Evolutionary conservation across 2,888 invertebrate species (phyloP), one percentile per base, ranked within the genome.

Genomic region (Cyclophora punctaria): DNA sequence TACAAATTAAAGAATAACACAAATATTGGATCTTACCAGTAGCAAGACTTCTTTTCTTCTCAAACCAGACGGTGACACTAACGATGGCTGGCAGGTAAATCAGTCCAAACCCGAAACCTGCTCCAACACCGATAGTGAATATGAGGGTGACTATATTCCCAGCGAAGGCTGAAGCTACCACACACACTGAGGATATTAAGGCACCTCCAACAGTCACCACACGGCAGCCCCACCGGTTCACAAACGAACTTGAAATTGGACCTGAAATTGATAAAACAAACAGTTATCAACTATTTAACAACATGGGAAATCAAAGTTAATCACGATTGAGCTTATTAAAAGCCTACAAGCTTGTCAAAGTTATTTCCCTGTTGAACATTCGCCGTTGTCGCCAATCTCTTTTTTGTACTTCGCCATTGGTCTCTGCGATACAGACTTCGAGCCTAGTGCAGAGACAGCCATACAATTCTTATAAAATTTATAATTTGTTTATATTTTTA

Each of bases 71-170:
- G 2, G 98, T 98, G 41, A 99, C 99, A 75, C 96, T 96, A 50
- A 99, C 98, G 64, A 99, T 98, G 50, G 99, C 98, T 0, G 99
- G 99, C 53, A 99, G 90, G 79, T 99, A 99, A 75, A 99, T 98
- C 58, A 99, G 91, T 0, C 99, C 99, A 68, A 99, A 96, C 7
- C 99, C 99, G 46, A 98, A 84, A 44, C 98, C 98, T 58, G 97
- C 93, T 53, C 98, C 94, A n/a, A 98, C 79, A 41, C 99, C 99
- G 63, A 98, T 95, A n/a, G 97, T 96, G 66, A 98, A 86, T 73
- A 96, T 98, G 20, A 99, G 91, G 42, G 93, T 95, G 47, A 92
- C 81, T 43, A 99, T 93, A 75, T 94, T 96, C 58, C 91, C 90
- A 0, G 98, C 98, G 71, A 93, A 96, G 48, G 94, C 91, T 58